Percentiles rank a stretch among this genome's conserved stretches.
Evolutionary conservation across 2,113 vertebrate species (phyloP).

Genomic region (Limnothrissa miodon): DNA sequence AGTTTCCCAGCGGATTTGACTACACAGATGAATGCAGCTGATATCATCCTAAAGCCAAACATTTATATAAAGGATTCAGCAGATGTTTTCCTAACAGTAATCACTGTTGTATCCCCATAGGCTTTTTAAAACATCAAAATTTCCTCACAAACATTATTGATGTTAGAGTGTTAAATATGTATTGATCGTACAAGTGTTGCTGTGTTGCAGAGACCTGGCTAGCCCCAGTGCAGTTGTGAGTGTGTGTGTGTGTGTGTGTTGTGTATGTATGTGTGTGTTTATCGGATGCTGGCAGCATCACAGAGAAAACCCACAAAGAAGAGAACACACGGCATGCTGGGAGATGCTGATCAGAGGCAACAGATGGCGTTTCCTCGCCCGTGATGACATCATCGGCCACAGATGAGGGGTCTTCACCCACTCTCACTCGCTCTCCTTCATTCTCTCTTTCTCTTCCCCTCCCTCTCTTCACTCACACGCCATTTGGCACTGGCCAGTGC

Average conservation of each 20-base stretch:
- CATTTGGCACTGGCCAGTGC: neutral
- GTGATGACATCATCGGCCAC: constrained; percentile 14
- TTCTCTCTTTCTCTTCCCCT: neutral
- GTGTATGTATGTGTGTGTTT: neutral
- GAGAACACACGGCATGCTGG: neutral
- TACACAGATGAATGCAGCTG: neutral
- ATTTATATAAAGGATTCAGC: neutral
- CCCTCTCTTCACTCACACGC: neutral
- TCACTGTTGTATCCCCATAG: neutral
- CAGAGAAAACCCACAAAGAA: neutral
- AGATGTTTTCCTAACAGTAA: neutral
- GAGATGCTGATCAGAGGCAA: constrained; percentile 16
- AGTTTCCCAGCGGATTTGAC: too few relatives aligned
- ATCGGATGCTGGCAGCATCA: constrained; percentile 6
- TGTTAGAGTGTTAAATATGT: neutral
- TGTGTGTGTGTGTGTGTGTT: neutral
- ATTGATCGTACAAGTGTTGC: constrained; percentile 15
- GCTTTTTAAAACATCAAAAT: neutral
- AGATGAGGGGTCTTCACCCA: constrained; percentile 5
- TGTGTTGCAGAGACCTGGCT: neutral
- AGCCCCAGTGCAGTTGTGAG: neutral
- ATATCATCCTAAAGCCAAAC: neutral
- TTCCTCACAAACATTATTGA: constrained; percentile 7
- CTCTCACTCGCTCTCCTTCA: neutral
- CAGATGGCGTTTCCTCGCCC: constrained; percentile 9